A percentile compares a stretch with the other conserved stretches of the same genome.
Conservation (phyloP, 2,797 vertebrate species). For the Cuculus canorus region DNA sequence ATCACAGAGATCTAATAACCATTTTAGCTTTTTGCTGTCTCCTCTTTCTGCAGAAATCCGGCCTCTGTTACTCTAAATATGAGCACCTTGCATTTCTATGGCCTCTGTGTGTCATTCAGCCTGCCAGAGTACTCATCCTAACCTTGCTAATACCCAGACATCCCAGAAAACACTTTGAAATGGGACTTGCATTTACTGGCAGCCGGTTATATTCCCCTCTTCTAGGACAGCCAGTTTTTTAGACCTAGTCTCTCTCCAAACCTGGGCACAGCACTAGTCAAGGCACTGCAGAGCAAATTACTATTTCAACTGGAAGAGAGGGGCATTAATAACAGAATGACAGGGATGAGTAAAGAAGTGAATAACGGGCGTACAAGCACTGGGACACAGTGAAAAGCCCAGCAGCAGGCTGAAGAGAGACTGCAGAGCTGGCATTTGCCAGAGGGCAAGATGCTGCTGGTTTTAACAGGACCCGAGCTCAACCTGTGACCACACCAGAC, state of each 20-base stretch:
- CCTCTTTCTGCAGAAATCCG: neutral
- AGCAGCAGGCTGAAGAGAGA: neutral
- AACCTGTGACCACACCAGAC: neutral
- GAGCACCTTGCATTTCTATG: neutral
- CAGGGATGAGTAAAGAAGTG: neutral
- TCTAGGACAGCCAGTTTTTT: neutral
- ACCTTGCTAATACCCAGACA: neutral
- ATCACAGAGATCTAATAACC: slow-evolving; percentile 3
- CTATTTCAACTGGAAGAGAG: neutral
- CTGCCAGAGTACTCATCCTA: neutral
- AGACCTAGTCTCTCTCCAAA: neutral
- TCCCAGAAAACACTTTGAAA: neutral
- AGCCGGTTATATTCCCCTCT: neutral
- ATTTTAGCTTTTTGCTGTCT: slow-evolving; percentile 6
- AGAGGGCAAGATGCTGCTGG: neutral
- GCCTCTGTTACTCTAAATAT: neutral
- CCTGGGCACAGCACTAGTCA: neutral
- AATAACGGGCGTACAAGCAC: neutral
- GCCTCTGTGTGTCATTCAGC: neutral
- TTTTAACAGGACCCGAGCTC: neutral
- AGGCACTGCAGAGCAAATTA: neutral
- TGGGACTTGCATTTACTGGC: neutral
- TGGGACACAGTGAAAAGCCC: neutral
- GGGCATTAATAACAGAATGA: neutral
- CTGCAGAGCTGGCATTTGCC: neutral